Percentiles rank a stretch among this genome's conserved stretches.
Evolutionary conservation across 1,140 invertebrate genomes (phyloP).

Genomic region (Anastrepha obliqua): DNA sequence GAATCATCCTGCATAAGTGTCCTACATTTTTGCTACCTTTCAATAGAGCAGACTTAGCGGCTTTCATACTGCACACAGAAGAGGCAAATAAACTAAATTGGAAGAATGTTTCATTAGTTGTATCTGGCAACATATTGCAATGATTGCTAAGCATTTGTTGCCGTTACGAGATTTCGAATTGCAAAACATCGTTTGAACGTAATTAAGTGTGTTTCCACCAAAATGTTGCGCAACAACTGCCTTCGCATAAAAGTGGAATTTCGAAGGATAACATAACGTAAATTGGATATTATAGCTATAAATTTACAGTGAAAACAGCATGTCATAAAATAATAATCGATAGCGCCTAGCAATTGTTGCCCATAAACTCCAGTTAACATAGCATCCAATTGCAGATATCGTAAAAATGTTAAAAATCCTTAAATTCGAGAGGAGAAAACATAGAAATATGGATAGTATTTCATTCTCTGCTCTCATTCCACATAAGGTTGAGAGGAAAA

Average conservation of each 20-base stretch:
- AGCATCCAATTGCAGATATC: not conserved
- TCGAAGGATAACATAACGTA: not conserved
- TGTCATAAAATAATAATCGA: not conserved
- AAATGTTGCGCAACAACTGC: not conserved
- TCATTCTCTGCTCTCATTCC: not conserved
- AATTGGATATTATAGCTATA: not conserved
- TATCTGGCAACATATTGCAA: not conserved
- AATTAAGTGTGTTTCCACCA: not conserved
- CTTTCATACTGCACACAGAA: too few species aligned
- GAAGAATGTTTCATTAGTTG: too few species aligned
- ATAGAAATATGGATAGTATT: too few species aligned
- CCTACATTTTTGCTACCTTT: too few species aligned
- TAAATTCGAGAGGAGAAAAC: not conserved
- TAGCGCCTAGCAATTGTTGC: not conserved
- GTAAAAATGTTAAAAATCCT: not conserved
- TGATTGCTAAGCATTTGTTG: not conserved
- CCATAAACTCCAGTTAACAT: not conserved
- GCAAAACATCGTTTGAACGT: constrained; percentile 7
- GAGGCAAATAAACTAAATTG: too few species aligned
- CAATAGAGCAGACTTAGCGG: too few species aligned
- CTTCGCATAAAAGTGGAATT: not conserved
- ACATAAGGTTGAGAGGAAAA: not conserved
- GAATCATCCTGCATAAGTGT: too few species aligned
- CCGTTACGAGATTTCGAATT: not conserved
- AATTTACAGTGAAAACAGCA: not conserved